Conservation (phyloP, 2,888 invertebrate species). For the Schizaphis graminum region DNA sequence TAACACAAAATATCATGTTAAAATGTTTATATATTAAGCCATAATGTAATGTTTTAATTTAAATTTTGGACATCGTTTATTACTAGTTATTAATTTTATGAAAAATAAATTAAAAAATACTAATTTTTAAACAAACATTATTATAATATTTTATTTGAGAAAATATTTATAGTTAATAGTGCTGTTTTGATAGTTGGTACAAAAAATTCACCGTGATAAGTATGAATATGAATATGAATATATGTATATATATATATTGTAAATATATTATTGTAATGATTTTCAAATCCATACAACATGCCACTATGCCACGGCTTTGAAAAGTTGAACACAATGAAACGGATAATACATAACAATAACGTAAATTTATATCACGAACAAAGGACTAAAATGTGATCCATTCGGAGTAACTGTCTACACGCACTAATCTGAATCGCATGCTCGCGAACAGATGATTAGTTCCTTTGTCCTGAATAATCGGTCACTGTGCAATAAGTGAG, state of each 20-base stretch:
- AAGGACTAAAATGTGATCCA: slow-evolving; percentile 11
- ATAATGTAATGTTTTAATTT: not conserved
- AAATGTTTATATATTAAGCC: not conserved
- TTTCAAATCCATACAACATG: not conserved
- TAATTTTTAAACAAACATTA: not conserved
- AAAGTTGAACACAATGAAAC: not conserved
- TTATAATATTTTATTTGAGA: not conserved
- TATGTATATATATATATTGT: not conserved
- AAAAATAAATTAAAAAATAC: not conserved
- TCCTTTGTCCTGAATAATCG: slow-evolving; percentile 9
- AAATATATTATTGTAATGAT: not conserved
- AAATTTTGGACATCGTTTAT: not conserved
- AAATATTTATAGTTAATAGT: too few relatives aligned
- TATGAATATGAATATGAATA: too few relatives aligned
- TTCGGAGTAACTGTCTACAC: not conserved
- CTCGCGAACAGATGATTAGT: slow-evolving; percentile 31
- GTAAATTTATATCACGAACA: slow-evolving; percentile 3
- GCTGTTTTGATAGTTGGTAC: not conserved
- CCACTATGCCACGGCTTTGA: not conserved
- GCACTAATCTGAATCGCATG: not conserved
- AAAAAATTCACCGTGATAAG: too few relatives aligned
- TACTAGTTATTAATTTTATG: not conserved
- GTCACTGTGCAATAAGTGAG: not conserved
- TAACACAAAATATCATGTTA: not conserved
- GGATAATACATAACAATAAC: not conserved